phyloP scores from a whole-genome alignment of 2,888 invertebrate genomes.

The Cephus nigrinus region DNA sequence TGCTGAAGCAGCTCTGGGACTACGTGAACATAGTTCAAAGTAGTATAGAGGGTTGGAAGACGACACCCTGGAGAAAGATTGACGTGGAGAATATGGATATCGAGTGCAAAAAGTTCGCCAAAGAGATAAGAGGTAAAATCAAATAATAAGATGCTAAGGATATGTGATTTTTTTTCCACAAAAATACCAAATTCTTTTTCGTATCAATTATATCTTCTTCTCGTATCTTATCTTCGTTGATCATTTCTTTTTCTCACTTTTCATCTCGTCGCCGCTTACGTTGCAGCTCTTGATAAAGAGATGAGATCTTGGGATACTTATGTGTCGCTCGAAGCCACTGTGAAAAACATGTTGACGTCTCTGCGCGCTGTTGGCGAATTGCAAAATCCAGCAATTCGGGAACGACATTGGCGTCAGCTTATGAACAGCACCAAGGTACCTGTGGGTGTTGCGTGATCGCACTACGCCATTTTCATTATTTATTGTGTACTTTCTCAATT shows the following conservation, averaged over 20 bases:
- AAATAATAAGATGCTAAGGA: neutral
- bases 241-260: conserved; percentile 24
- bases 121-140: conserved; percentile 79
- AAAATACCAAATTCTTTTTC: too few relatives aligned
- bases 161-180: too few relatives aligned
- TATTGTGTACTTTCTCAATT: too few relatives aligned
- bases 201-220: too few relatives aligned
- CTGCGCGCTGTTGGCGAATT: conserved; percentile 94
- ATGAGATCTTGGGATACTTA: conserved; percentile 96
- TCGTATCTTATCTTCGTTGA: conserved; percentile 1
- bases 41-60: conserved; percentile 96
- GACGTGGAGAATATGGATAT: conserved; percentile 99
- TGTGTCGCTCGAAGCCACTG: conserved; percentile 86
- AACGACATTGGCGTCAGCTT: conserved; percentile 96
- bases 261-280: too few relatives aligned
- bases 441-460: neutral
- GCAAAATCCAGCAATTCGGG: conserved; percentile 95
- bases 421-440: conserved; percentile 95
- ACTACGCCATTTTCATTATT: too few relatives aligned
- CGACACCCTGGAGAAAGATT: conserved; percentile 95
- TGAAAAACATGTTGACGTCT: conserved; percentile 96
- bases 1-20: conserved; percentile 96
- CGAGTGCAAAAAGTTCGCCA: conserved; percentile 97
- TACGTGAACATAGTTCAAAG: conserved; percentile 90
- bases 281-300: conserved; percentile 86